These are phyloP conservation scores for Calliopsis andreniformis DNA, from an alignment of 1,140 invertebrate species.

Conservation along the genomic window DNA sequence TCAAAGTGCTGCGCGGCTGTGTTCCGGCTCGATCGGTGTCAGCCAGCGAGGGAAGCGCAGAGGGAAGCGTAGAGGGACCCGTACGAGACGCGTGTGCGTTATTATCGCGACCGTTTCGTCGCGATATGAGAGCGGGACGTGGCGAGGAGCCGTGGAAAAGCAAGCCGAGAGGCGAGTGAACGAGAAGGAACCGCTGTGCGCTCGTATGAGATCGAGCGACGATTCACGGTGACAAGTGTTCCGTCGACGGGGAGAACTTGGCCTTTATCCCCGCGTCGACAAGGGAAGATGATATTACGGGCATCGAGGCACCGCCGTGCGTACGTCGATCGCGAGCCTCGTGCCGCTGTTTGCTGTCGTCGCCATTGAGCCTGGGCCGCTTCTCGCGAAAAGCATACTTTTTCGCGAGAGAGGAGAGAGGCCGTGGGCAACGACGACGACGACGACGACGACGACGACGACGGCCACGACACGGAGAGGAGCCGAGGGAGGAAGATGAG, in stretches of 20 bases:
- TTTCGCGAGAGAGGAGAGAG: conserved; percentile 46
- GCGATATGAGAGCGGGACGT: conserved; percentile 44
- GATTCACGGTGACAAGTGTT: conserved; percentile 59
- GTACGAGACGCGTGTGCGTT: not conserved
- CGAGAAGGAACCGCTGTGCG: conserved; percentile 40
- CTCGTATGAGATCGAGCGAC: conserved; percentile 58
- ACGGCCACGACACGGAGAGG: conserved; percentile 3
- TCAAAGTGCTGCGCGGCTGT: not conserved
- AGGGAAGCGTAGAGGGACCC: not conserved
- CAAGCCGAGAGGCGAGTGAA: conserved; percentile 13
- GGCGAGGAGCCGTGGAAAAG: conserved; percentile 22
- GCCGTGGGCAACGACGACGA: conserved; percentile 18
- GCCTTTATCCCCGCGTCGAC: conserved; percentile 47
- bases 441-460: not conserved
- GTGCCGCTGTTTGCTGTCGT: conserved; percentile 45
- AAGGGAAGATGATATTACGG: conserved; percentile 56
- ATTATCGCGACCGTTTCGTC: conserved; percentile 9
- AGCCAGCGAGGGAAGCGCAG: not conserved
- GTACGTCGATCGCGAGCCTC: conserved; percentile 49
- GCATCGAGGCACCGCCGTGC: conserved; percentile 35
- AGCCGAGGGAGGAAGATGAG: conserved; percentile 62
- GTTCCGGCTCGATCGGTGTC: conserved; percentile 11
- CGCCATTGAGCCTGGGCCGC: conserved; percentile 54
- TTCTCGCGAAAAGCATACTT: conserved; percentile 48
- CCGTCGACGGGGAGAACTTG: conserved; percentile 50